Conservation (phyloP, 53 echinoderm and acorn worm species). For the Antedon mediterranea region DNA sequence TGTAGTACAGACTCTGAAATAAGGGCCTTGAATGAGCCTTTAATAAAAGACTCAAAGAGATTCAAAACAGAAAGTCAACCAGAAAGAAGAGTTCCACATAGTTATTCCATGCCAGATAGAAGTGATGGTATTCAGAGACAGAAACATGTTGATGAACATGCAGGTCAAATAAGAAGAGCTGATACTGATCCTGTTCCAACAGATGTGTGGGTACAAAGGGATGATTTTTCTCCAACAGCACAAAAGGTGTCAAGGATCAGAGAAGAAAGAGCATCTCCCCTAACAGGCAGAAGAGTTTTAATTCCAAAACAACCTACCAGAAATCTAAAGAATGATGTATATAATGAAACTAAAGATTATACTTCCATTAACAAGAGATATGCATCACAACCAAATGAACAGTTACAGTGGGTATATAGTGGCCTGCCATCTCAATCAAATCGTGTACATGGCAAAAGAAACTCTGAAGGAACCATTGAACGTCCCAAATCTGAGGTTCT, state of each 20-base stretch:
- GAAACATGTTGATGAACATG: neutral
- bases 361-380: neutral
- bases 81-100: neutral
- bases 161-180: neutral
- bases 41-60: neutral
- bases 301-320: neutral
- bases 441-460: neutral
- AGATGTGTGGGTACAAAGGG: neutral
- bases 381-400: neutral
- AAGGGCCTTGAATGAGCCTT: neutral
- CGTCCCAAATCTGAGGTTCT: neutral
- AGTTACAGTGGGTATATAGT: neutral
- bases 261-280: neutral
- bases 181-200: neutral
- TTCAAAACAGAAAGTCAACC: neutral
- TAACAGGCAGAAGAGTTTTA: neutral
- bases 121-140: neutral
- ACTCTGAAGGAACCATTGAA: neutral
- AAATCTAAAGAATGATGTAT: neutral
- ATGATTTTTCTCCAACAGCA: neutral
- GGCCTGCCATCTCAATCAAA: neutral
- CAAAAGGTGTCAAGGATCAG: neutral
- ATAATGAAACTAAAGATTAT: neutral
- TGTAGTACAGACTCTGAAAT: slow-evolving; percentile 19
- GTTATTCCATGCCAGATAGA: neutral